A percentile compares a stretch with the other conserved stretches of the same genome.
Conservation (phyloP, 2,888 invertebrate species). For the Platycheirus rosarum region DNA sequence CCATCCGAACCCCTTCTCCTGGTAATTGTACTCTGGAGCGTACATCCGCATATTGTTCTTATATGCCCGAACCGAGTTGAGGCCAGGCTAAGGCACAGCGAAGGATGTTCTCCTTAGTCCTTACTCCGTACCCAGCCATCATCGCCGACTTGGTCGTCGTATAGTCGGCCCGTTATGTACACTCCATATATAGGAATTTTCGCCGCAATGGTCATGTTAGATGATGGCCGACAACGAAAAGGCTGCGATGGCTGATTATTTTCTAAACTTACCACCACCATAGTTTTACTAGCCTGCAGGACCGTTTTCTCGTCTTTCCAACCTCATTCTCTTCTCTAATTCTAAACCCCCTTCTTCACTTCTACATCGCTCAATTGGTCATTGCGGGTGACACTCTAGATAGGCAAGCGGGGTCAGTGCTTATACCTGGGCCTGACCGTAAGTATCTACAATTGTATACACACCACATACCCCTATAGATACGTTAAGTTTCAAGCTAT, state of each 20-base stretch:
- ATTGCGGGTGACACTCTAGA: conserved; percentile 61
- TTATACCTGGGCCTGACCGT: conserved; percentile 68
- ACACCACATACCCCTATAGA: conserved; percentile 1
- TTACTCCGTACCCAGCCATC: conserved; percentile 31
- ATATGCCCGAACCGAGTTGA: conserved; percentile 39
- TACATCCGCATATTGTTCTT: conserved; percentile 73
- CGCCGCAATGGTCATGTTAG: conserved; percentile 74
- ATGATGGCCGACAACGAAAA: conserved; percentile 74
- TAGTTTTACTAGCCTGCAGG: background rate
- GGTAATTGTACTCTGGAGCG: conserved; percentile 64
- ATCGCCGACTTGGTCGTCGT: conserved; percentile 36
- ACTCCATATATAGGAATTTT: conserved; percentile 61
- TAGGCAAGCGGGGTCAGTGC: conserved; percentile 32
- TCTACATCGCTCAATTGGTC: conserved; percentile 65
- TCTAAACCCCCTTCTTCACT: too few relatives aligned
- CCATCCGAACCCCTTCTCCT: conserved; percentile 32
- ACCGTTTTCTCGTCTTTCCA: conserved; percentile 17
- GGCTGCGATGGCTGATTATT: conserved; percentile 74
- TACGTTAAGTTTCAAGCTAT: conserved; percentile 58
- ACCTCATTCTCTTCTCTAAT: conserved; percentile 2
- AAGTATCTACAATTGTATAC: conserved; percentile 53
- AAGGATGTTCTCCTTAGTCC: conserved; percentile 70
- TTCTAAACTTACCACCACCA: conserved; percentile 68
- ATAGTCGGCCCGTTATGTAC: conserved; percentile 45
- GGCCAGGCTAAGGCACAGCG: conserved; percentile 54